Evolutionary conservation across 2,113 vertebrate species (phyloP).

Genomic region (Mustela lutreola): DNA sequence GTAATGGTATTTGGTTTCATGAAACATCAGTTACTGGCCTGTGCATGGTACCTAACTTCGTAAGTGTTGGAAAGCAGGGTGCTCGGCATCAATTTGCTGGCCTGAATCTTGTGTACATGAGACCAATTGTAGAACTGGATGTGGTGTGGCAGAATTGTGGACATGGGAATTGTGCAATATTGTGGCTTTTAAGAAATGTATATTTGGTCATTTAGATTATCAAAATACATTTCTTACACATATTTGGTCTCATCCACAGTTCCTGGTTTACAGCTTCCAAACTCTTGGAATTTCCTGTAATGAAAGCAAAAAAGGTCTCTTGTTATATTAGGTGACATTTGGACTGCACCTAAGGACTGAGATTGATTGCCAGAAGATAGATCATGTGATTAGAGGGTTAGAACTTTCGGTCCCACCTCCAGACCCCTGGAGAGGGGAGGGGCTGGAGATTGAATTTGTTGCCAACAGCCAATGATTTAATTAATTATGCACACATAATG

Average conservation of each 20-base stretch:
- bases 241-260: background rate
- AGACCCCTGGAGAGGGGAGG: background rate
- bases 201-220: background rate
- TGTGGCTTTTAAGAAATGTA: background rate
- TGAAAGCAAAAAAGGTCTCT: background rate
- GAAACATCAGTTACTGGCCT: background rate
- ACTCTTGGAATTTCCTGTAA: background rate
- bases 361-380: background rate
- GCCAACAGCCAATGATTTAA: background rate
- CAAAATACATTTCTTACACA: background rate
- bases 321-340: background rate
- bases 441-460: background rate
- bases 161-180: background rate
- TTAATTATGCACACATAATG: background rate
- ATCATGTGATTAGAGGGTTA: background rate
- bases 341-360: background rate
- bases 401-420: background rate
- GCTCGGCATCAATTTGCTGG: background rate
- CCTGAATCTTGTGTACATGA: background rate
- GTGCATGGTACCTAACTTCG: background rate
- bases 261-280: background rate
- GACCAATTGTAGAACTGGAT: background rate
- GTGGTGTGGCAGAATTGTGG: background rate
- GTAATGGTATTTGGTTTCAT: background rate
- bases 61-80: background rate